Conservation (phyloP, 2,888 invertebrate species). For the Hipparchia semele region DNA sequence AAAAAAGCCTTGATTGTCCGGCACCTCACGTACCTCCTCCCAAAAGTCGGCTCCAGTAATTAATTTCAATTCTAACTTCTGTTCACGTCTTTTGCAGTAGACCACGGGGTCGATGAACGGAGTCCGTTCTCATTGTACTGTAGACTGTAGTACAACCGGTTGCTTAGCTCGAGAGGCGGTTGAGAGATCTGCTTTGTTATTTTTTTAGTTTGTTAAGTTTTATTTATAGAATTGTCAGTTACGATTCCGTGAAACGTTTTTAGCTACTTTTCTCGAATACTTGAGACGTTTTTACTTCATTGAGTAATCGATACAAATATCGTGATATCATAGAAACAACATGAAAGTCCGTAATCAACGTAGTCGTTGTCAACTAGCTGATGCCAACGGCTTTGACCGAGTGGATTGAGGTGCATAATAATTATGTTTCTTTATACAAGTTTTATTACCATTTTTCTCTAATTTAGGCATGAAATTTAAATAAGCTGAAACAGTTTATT, state of each 20-base stretch:
- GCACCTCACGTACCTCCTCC: constrained; percentile 21
- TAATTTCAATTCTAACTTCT: constrained; percentile 27
- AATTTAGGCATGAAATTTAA: too few relatives aligned
- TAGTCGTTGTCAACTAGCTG: too few relatives aligned
- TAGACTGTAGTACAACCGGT: constrained; percentile 31
- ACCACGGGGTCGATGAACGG: constrained; percentile 25
- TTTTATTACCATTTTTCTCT: too few relatives aligned
- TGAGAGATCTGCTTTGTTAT: constrained; percentile 20
- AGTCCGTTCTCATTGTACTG: constrained; percentile 30
- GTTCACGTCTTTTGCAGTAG: constrained; percentile 27
- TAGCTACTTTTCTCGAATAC: neutral
- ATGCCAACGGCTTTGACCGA: too few relatives aligned
- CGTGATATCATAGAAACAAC: too few relatives aligned
- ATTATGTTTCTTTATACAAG: too few relatives aligned
- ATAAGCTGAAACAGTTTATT: too few relatives aligned
- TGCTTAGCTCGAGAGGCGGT: constrained; percentile 28
- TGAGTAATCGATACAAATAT: neutral
- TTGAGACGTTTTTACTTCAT: constrained; percentile 10
- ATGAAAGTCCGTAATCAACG: too few relatives aligned
- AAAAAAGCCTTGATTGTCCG: constrained; percentile 12
- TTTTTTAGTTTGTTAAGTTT: constrained; percentile 15
- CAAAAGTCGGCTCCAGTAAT: constrained; percentile 21
- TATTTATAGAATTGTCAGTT: constrained; percentile 19
- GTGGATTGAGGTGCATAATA: too few relatives aligned
- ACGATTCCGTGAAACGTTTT: constrained; percentile 20